A percentile compares a stretch with the other conserved stretches of the same genome.
Conservation (phyloP, 2,888 invertebrate genomes). For the Troilus luridus region DNA sequence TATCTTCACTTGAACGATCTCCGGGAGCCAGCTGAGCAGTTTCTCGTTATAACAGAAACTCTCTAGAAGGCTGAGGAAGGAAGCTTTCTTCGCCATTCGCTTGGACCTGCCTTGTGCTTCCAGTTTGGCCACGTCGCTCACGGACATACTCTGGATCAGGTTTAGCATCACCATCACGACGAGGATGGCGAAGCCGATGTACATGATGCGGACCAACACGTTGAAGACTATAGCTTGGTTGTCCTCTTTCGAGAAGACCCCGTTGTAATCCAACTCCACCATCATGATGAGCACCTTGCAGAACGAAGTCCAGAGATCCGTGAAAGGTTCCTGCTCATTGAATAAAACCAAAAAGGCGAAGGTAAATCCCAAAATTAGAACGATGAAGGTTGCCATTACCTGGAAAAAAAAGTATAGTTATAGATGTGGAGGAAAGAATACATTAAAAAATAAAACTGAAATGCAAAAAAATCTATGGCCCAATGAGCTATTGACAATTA, state of each 20-base stretch:
- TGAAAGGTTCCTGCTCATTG: constrained; percentile 71
- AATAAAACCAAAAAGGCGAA: constrained; percentile 75
- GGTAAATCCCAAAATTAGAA: constrained; percentile 73
- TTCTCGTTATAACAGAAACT: constrained; percentile 72
- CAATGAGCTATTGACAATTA: no score
- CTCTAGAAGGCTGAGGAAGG: constrained; percentile 72
- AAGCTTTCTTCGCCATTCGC: constrained; percentile 73
- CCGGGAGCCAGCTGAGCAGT: constrained; percentile 70
- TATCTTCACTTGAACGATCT: neutral
- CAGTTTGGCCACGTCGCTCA: constrained; percentile 74
- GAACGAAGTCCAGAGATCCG: constrained; percentile 72
- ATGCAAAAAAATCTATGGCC: no score
- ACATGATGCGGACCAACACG: constrained; percentile 71
- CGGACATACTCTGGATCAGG: constrained; percentile 74
- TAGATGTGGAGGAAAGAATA: neutral
- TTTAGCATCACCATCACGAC: constrained; percentile 75
- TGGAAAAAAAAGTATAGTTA: constrained; percentile 67
- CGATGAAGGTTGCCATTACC: constrained; percentile 71
- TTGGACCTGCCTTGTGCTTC: constrained; percentile 73
- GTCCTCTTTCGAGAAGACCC: constrained; percentile 69
- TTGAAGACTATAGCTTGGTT: constrained; percentile 69
- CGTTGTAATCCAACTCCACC: constrained; percentile 73
- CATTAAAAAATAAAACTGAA: no score
- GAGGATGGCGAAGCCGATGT: constrained; percentile 72
- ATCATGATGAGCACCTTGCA: constrained; percentile 76